phyloP scores from a whole-genome alignment of 2,888 invertebrate genomes.

The Achlya flavicornis region DNA sequence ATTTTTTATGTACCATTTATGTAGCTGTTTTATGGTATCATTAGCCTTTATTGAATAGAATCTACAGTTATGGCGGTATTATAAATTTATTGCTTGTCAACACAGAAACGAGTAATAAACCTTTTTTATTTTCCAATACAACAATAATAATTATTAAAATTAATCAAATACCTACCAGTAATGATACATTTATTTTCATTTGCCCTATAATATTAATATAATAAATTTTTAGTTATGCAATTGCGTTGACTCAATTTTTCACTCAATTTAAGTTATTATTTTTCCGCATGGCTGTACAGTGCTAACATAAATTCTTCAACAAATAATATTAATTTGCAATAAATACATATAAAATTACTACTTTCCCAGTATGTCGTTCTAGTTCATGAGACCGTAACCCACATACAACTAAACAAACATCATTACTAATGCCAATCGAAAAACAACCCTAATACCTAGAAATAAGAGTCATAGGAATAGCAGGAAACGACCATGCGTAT shows the following conservation, averaged over 20 bases:
- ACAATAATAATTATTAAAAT: no score
- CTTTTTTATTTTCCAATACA: no score
- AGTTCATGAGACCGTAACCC: conserved; percentile 32
- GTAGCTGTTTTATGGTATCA: not conserved
- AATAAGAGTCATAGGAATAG: conserved; percentile 21
- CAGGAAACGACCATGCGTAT: conserved; percentile 20
- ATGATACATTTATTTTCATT: no score
- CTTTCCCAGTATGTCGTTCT: conserved; percentile 40
- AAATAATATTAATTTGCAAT: conserved; percentile 4
- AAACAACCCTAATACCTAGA: conserved; percentile 21
- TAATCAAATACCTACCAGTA: no score
- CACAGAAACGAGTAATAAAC: no score
- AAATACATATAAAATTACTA: conserved; percentile 37
- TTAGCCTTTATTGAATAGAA: no score
- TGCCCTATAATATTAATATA: no score
- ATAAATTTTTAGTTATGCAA: no score
- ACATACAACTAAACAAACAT: conserved; percentile 16
- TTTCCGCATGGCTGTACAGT: not conserved
- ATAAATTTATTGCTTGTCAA: no score
- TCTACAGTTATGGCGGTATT: no score
- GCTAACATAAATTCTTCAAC: not conserved
- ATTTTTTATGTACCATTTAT: not conserved
- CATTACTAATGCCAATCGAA: conserved; percentile 15
- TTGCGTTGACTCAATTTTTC: no score
- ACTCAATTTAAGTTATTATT: no score